Evolutionary conservation across 2,888 invertebrate genomes (phyloP), one percentile per base, ranked within the genome.

Genomic region (Acronicta leporina): DNA sequence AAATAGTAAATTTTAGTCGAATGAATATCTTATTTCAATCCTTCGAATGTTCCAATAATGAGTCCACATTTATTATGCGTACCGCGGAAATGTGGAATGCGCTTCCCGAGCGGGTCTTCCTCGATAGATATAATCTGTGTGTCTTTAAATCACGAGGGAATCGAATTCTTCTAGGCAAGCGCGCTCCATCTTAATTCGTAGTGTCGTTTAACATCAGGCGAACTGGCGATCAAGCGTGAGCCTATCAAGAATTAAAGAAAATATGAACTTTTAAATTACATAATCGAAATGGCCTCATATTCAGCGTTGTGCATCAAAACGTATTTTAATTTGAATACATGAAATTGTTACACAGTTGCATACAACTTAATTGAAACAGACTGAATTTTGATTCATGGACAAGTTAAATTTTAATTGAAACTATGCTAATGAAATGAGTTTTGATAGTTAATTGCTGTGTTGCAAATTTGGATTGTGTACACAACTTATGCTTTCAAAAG

Each of bases 371-470:
- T 61, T 75, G 58, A 68, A 68, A 59, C 14, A n/a, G 41, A 47
- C 43, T 48, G n/a, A 38, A 60, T 67, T 63, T 63, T 48, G 44
- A 47, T 69, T 72, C 11, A 11, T 50, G 15, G 20, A 63, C 44
- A 54, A 54, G 16, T 46, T 52, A 53, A 54, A 50, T 49, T 70
- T 68, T 53, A 59, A 73, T 72, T 73, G 49, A 59, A 70, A 68
- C 50, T 52, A 60, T 71, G 63, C 47, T 67, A 68, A 70, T 45
- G 13, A 27, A 40, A 46, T 33, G 13, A 15, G 13, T 40, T 38
- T 35, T 47, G 0, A 45, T 52, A 30, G 13, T 43, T 45, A 11
- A 63, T n/a, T 42, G 11, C 13, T 33, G 7, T 33, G 9, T 25
- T 20, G 14, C 11, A 15, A 42, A 55, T 50, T n/a, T 50, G n/a